Percentiles rank a stretch among this genome's conserved stretches.
phyloP scores from a whole-genome alignment of 2,113 vertebrate species.

The Eurypyga helias region DNA sequence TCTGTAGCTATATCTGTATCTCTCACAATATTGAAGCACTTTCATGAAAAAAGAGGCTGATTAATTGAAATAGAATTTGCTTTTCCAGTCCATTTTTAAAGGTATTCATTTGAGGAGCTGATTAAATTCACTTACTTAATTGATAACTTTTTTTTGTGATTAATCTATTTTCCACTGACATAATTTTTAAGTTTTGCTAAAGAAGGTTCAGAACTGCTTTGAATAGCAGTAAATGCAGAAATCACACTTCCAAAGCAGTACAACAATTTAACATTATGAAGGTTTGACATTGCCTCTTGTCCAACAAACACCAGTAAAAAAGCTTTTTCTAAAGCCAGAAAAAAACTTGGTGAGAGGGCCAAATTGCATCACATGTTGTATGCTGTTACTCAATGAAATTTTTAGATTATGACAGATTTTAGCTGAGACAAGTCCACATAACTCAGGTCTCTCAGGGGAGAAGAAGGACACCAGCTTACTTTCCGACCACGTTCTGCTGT shows the following conservation, averaged over 20 bases:
- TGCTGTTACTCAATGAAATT: neutral
- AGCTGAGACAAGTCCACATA: neutral
- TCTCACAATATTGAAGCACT: neutral
- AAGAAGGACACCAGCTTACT: neutral
- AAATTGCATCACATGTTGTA: neutral
- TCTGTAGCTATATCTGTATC: neutral
- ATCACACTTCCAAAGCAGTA: neutral
- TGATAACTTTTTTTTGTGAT: neutral
- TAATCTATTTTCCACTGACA: neutral
- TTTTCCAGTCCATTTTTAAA: neutral
- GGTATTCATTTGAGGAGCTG: neutral
- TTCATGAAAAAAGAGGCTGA: neutral
- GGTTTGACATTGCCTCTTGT: neutral
- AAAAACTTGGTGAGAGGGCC: neutral
- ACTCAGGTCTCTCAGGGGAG: rapidly evolving
- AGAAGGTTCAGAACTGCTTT: neutral
- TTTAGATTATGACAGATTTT: neutral
- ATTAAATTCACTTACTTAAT: neutral
- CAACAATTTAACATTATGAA: neutral
- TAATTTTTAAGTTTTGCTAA: neutral
- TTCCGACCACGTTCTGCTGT: neutral
- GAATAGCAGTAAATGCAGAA: neutral
- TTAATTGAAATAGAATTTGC: neutral
- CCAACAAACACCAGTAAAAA: neutral
- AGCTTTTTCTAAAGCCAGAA: rapidly evolving